Evolutionary conservation across 2,797 vertebrate genomes (phyloP).

Genomic region (Dryobates pubescens): DNA sequence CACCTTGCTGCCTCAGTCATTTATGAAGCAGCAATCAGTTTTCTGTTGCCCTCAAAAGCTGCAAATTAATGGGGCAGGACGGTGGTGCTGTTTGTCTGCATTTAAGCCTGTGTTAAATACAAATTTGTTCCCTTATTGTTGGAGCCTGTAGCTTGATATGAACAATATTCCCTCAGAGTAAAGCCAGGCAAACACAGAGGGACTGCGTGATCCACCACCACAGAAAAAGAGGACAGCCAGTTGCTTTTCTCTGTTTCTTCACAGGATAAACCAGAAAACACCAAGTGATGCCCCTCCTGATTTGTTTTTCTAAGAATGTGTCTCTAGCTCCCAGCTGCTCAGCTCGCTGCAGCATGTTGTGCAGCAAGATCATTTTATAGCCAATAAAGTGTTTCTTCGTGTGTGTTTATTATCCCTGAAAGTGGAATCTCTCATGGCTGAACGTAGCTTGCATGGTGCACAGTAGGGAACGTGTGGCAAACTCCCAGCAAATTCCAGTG

Average conservation of each 20-base stretch:
- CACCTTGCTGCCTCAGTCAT: background rate
- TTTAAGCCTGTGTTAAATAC: background rate
- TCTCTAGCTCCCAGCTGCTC: background rate
- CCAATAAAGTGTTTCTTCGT: background rate
- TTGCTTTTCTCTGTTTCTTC: slow-evolving; percentile 13
- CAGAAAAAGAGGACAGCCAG: background rate
- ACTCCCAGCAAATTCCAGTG: background rate
- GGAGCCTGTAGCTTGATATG: background rate
- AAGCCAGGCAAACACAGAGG: background rate
- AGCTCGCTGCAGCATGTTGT: background rate
- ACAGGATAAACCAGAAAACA: background rate
- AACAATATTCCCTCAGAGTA: background rate
- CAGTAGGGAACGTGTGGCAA: background rate
- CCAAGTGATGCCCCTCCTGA: background rate
- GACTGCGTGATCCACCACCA: background rate
- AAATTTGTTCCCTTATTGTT: background rate
- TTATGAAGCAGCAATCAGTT: background rate
- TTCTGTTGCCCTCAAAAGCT: background rate
- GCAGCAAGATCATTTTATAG: background rate
- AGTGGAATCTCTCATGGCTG: background rate
- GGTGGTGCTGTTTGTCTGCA: background rate
- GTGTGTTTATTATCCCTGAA: slow-evolving; percentile 1
- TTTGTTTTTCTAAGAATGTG: background rate
- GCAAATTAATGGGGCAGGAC: background rate
- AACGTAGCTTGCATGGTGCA: background rate